Percentiles rank a stretch among this genome's conserved stretches.
Conservation (phyloP, 2,797 vertebrate genomes). For the Clarias pachynema region DNA sequence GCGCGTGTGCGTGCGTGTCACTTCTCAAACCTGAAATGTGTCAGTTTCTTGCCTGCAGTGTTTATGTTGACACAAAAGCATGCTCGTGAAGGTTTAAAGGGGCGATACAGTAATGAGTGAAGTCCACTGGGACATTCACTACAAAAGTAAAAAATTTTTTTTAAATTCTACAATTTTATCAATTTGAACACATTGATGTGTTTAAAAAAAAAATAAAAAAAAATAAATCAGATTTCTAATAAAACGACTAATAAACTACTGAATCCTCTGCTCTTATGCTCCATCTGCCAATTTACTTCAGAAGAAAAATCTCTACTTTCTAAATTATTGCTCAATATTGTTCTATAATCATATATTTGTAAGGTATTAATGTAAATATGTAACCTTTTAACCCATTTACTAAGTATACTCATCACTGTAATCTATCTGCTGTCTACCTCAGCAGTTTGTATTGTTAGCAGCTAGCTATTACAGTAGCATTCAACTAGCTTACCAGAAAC, state of each 20-base stretch:
- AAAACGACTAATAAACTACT: not conserved
- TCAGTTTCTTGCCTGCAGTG: slow-evolving; percentile 16
- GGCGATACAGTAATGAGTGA: not conserved
- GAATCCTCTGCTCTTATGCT: not conserved
- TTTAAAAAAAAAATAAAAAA: too few relatives aligned
- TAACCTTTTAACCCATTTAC: not conserved
- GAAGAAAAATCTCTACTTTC: not conserved
- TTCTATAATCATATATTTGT: not conserved
- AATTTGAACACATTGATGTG: not conserved
- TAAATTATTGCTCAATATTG: not conserved
- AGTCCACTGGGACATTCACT: not conserved
- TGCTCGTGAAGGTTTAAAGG: slow-evolving; percentile 13
- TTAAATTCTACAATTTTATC: not conserved
- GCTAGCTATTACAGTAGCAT: not conserved
- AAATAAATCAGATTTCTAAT: not conserved
- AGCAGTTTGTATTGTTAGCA: not conserved
- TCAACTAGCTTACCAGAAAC: not conserved
- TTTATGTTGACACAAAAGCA: slow-evolving; percentile 33
- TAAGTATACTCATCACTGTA: too few relatives aligned
- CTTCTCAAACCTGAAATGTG: slow-evolving; percentile 32
- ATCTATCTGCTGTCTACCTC: not conserved
- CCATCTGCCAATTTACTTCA: not conserved
- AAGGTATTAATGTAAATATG: not conserved
- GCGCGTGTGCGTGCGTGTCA: not conserved
- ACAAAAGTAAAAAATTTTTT: not conserved